Percentiles rank a stretch among this genome's conserved stretches.
phyloP scores from a whole-genome alignment of 1,140 invertebrate genomes.

The Phymorhynchus buccinoides region DNA sequence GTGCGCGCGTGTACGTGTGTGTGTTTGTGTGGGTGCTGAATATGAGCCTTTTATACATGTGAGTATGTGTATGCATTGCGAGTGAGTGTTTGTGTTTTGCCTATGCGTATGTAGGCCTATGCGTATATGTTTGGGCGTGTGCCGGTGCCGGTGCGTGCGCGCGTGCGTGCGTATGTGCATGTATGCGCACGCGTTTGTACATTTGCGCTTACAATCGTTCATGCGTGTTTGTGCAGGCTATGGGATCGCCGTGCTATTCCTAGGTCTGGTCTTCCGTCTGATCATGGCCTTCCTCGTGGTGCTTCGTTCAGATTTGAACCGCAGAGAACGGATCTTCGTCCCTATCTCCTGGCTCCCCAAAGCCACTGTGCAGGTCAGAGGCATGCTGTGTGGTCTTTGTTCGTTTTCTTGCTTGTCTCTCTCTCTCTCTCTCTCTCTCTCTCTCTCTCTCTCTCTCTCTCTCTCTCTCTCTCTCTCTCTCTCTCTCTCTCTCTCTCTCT shows the following conservation, averaged over 20 bases:
- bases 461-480: background rate
- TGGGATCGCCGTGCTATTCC: conserved; percentile 75
- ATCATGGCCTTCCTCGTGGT: conserved; percentile 77
- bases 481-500: background rate
- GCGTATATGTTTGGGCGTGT: background rate
- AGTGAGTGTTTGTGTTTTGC: too few species aligned
- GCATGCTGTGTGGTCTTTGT: background rate
- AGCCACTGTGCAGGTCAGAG: conserved; percentile 74
- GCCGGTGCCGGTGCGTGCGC: background rate
- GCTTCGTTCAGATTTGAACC: conserved; percentile 80
- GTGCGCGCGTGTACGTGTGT: too few species aligned
- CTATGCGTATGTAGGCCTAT: too few species aligned
- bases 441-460: background rate
- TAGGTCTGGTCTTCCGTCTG: conserved; percentile 77
- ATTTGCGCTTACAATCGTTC: too few species aligned
- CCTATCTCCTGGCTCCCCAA: conserved; percentile 93
- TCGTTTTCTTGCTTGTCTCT: background rate
- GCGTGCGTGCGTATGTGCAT: background rate
- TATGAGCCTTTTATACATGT: too few species aligned
- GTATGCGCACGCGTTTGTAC: too few species aligned
- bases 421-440: background rate
- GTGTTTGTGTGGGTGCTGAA: too few species aligned
- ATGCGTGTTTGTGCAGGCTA: conserved; percentile 63
- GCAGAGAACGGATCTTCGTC: conserved; percentile 91
- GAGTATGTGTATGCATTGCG: too few species aligned